Evolutionary conservation across 2,113 vertebrate genomes (phyloP).

Genomic region (Sinocyclocheilus maitianheensis): DNA sequence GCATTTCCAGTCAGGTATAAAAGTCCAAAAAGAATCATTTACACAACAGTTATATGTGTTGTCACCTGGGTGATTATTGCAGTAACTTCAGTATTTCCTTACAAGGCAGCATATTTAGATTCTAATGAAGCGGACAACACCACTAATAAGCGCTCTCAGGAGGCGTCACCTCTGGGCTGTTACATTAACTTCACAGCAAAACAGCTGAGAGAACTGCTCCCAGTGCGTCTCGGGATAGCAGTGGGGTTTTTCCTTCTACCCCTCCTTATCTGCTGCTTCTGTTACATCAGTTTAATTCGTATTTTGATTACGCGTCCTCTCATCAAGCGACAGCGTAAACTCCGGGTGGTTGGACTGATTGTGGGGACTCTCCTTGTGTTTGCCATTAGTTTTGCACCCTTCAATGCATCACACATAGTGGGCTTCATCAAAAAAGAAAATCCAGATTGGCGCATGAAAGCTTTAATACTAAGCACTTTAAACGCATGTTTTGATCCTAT

Average conservation of each 20-base stretch:
- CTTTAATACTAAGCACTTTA: conserved; percentile 57
- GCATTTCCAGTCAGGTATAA: conserved; percentile 69
- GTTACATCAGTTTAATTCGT: conserved; percentile 52
- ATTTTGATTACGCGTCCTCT: conserved; percentile 21
- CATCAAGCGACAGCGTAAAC: conserved; percentile 28
- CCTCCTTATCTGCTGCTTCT: conserved; percentile 53
- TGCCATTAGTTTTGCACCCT: conserved; percentile 61
- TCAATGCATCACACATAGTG: conserved; percentile 63
- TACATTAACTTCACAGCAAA: conserved; percentile 32
- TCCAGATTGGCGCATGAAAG: background rate
- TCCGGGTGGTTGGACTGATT: conserved; percentile 41
- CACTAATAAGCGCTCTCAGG: background rate
- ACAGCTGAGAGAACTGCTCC: conserved; percentile 39
- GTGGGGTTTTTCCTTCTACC: conserved; percentile 46
- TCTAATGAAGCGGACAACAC: background rate
- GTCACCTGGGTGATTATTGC: conserved; percentile 61
- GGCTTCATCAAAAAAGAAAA: conserved; percentile 55
- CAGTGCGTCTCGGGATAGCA: conserved; percentile 30
- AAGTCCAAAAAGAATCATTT: conserved; percentile 43
- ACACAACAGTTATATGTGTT: conserved; percentile 52
- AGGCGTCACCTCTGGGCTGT: background rate
- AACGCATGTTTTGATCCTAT: conserved; percentile 70
- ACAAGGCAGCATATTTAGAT: background rate
- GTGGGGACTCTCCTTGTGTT: conserved; percentile 47
- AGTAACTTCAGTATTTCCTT: conserved; percentile 61